Evolutionary conservation across 1,140 invertebrate species (phyloP).

Genomic region (Belonocnema kinseyi): DNA sequence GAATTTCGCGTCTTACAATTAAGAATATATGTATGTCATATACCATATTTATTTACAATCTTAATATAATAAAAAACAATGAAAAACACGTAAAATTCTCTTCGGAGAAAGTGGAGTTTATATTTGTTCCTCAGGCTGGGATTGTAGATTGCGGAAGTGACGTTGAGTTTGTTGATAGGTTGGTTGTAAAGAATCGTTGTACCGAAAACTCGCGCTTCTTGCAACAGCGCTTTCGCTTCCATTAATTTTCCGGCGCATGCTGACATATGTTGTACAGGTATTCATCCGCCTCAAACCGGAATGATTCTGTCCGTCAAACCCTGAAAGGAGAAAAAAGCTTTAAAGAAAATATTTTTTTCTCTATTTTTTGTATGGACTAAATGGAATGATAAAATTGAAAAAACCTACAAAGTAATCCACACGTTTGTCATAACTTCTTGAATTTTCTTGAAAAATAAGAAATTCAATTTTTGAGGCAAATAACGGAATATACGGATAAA

Average conservation of each 20-base stretch:
- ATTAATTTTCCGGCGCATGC: slow-evolving; percentile 58
- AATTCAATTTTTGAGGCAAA: no score
- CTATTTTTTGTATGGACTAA: no score
- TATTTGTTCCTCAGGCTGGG: slow-evolving; percentile 57
- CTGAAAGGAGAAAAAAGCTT: slow-evolving; percentile 49
- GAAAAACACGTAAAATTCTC: background rate
- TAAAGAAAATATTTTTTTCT: slow-evolving; percentile 9
- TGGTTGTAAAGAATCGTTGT: slow-evolving; percentile 43
- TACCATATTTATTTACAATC: slow-evolving; percentile 29
- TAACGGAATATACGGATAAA: no score
- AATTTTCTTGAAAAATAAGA: no score
- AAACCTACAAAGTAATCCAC: no score
- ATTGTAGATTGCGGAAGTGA: slow-evolving; percentile 49
- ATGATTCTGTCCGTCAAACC: slow-evolving; percentile 71
- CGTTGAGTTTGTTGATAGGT: slow-evolving; percentile 39
- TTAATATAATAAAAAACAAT: background rate
- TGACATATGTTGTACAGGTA: slow-evolving; percentile 80
- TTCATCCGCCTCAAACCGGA: slow-evolving; percentile 79
- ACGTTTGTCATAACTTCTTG: no score
- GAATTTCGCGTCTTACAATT: background rate
- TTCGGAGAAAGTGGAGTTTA: slow-evolving; percentile 38
- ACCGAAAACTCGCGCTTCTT: slow-evolving; percentile 56
- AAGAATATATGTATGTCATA: background rate
- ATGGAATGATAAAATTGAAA: no score
- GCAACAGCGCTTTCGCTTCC: slow-evolving; percentile 47